Base-by-base conservation (phyloP, 2,113 vertebrate species). In the Vidua macroura region DNA sequence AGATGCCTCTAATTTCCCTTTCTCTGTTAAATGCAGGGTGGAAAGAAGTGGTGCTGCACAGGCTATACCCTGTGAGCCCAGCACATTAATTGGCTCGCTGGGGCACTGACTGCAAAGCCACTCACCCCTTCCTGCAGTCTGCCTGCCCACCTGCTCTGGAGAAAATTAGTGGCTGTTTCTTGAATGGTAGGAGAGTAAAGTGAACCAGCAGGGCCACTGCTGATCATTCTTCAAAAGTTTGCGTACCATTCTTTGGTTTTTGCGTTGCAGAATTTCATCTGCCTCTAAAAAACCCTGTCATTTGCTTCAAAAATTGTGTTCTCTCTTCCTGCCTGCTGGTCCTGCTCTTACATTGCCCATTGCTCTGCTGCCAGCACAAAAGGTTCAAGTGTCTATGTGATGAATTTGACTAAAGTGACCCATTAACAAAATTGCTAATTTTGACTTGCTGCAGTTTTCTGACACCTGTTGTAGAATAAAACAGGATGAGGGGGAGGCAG, bases 221-320 rank as follows among this genome's bases (percentile, higher is more conserved):
- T 76, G 46, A 39, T 37, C 10, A 8, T 63, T 68, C 69, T 75
- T 59, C 33, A n/a, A 23, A 33, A 60, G n/a, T 15, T 81, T 20
- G 0, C 33, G 7, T 23, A 13, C 8, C 1, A 2, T n/a, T 72
- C 49, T 70, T 51, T 58, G 43, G 7, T 1, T 18, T 41, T 48
- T 68, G 7, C 48, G 11, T 52, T 60, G 58, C 49, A 76, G 39
- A 72, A 90, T 60, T 87, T 67, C 3, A 31, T 39, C 52, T 52
- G 4, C 44, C 14, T 44, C 15, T 73, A 10, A 14, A 59, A 74
- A 68, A 20, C 3, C 6, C 11, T 27, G 7, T 49, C 1, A 37
- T 63, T 88, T 86, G 22, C 8, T 59, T 58, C 55, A 13, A 59
- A 78, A 75, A 18, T 1, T n/a, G 2, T 44, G 8, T 19, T 86